phyloP scores from a whole-genome alignment of 2,113 vertebrate genomes.

The Budorcas taxicolor region DNA sequence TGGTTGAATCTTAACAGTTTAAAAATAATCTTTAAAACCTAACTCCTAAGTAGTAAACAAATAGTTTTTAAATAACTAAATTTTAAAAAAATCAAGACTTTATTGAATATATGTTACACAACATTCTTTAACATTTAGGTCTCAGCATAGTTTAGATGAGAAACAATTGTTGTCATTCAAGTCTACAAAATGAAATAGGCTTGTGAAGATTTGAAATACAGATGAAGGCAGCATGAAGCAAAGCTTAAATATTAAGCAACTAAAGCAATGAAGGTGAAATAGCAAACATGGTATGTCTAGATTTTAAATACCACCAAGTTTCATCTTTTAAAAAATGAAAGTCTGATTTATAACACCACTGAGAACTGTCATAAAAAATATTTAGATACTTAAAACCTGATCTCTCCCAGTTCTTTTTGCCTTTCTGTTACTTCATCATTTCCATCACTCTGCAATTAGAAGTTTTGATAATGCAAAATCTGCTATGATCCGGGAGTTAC shows the following conservation, averaged over 20 bases:
- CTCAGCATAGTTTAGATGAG: conserved; percentile 81
- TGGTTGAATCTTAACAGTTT: neutral
- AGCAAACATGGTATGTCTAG: conserved; percentile 79
- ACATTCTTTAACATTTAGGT: conserved; percentile 86
- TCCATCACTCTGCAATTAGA: conserved; percentile 69
- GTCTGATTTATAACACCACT: conserved; percentile 72
- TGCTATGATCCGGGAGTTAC: neutral
- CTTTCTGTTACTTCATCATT: conserved; percentile 60
- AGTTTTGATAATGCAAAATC: neutral
- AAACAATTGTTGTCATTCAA: conserved; percentile 82
- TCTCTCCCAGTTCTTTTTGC: conserved; percentile 68
- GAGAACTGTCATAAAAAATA: conserved; percentile 67
- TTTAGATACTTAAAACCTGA: conserved; percentile 53
- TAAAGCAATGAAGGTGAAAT: conserved; percentile 82
- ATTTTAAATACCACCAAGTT: conserved; percentile 81
- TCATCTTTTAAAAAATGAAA: conserved; percentile 75
- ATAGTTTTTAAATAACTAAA: conserved; percentile 76
- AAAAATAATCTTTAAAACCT: neutral
- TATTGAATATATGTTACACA: conserved; percentile 87
- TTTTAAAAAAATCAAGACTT: conserved; percentile 82
- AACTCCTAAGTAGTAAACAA: conserved; percentile 2
- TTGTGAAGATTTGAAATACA: conserved; percentile 81
- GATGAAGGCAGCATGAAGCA: conserved; percentile 81
- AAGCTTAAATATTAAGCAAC: conserved; percentile 91
- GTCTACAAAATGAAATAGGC: conserved; percentile 84